A percentile compares a stretch with the other conserved stretches of the same genome.
Evolutionary conservation across 2,797 vertebrate genomes (phyloP).

Genomic region (Kryptopterus vitreolus): DNA sequence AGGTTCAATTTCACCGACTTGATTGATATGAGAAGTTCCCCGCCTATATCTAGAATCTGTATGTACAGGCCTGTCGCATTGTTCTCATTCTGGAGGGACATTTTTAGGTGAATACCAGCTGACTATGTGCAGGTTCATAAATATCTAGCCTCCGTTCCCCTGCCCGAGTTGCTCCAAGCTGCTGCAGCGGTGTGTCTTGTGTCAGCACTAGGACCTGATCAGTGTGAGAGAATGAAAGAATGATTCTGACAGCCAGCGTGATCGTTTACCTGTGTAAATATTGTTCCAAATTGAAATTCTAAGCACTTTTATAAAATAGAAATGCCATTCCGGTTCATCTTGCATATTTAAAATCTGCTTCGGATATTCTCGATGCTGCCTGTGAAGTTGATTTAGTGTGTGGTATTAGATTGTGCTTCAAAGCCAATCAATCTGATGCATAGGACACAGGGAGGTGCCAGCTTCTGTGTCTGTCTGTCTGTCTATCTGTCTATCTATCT

Average conservation of each 20-base stretch:
- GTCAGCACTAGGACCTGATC: background rate
- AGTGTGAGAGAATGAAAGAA: background rate
- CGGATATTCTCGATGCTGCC: background rate
- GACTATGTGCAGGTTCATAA: background rate
- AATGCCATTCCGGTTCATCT: background rate
- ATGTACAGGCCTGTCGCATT: background rate
- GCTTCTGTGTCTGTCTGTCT: too few relatives aligned
- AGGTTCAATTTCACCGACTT: background rate
- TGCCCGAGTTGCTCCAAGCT: background rate
- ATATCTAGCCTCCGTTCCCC: background rate
- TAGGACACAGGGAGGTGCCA: background rate
- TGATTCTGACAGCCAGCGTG: background rate
- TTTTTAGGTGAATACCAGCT: slow-evolving; percentile 8
- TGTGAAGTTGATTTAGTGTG: background rate
- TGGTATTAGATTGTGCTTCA: too few relatives aligned
- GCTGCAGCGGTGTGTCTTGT: background rate
- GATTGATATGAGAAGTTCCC: background rate
- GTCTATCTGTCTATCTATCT: too few relatives aligned
- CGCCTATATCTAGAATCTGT: background rate
- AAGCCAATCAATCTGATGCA: background rate
- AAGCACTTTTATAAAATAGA: background rate
- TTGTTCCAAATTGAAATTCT: background rate
- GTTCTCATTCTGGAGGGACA: background rate
- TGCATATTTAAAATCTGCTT: background rate
- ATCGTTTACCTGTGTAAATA: background rate